These are phyloP conservation scores for Squalus acanthias DNA, from an alignment of 2,797 vertebrate genomes.

Conservation along the genomic window DNA sequence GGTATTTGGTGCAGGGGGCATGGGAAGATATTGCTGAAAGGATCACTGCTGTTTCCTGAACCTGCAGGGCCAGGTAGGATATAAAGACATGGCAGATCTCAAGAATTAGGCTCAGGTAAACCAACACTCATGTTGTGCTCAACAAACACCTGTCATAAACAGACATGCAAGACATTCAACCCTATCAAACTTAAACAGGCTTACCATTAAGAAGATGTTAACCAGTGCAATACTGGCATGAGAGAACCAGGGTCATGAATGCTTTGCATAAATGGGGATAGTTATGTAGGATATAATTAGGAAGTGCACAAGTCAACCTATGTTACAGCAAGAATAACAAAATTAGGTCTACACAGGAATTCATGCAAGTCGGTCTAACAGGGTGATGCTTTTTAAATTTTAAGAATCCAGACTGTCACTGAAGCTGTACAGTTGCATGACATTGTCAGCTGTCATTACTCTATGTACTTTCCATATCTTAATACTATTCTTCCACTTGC, in stretches of 20 bases:
- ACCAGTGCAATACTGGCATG: not conserved
- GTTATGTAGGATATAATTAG: not conserved
- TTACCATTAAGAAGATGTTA: not conserved
- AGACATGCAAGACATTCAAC: not conserved
- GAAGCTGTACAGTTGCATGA: not conserved
- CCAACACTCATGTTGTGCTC: not conserved
- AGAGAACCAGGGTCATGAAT: not conserved
- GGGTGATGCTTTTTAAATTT: not conserved
- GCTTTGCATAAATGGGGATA: not conserved
- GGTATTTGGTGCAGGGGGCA: not conserved
- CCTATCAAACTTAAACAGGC: not conserved
- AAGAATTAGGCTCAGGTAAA: not conserved
- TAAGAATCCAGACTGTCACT: not conserved
- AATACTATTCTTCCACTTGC: not conserved
- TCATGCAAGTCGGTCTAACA: not conserved
- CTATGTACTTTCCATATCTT: not conserved
- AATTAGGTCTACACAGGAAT: not conserved
- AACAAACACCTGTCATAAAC: not conserved
- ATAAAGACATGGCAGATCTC: not conserved
- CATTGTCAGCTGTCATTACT: no score
- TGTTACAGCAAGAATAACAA: not conserved
- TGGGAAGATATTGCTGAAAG: not conserved
- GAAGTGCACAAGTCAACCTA: not conserved
- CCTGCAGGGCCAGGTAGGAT: not conserved
- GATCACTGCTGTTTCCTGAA: not conserved